These are phyloP conservation scores for Gallinago nigripennis DNA, from an alignment of 2,797 vertebrate species.

Conservation along the genomic window DNA sequence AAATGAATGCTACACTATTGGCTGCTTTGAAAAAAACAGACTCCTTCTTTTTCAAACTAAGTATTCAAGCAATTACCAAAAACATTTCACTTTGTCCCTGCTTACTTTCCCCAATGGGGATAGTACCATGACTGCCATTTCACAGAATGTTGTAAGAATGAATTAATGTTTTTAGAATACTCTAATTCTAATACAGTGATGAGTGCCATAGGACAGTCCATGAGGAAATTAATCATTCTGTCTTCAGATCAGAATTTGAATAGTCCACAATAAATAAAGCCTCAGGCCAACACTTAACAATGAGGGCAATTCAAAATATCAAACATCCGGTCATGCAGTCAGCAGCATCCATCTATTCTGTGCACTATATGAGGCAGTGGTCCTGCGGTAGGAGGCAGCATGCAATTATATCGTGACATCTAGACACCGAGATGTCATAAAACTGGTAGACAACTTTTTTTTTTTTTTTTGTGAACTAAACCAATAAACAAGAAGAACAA, in stretches of 20 bases:
- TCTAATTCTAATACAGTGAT: slow-evolving; percentile 12
- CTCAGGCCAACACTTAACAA: slow-evolving; percentile 46
- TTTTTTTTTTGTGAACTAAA: neutral
- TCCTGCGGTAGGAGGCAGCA: slow-evolving; percentile 32
- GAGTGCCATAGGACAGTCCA: slow-evolving; percentile 54
- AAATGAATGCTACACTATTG: neutral
- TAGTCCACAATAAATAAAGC: slow-evolving; percentile 45
- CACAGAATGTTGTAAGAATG: slow-evolving; percentile 40
- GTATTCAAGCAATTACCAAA: slow-evolving; percentile 10
- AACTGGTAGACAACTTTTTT: slow-evolving; percentile 3
- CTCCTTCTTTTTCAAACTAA: neutral
- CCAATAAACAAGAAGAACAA: neutral
- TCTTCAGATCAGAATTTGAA: slow-evolving; percentile 50
- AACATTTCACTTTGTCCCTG: slow-evolving; percentile 36
- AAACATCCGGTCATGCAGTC: slow-evolving; percentile 17
- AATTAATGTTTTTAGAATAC: slow-evolving; percentile 35
- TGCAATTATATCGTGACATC: neutral
- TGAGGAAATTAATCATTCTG: slow-evolving; percentile 54
- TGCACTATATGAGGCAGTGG: slow-evolving; percentile 18
- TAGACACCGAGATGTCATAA: neutral
- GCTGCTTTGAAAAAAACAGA: neutral
- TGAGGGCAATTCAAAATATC: slow-evolving; percentile 47
- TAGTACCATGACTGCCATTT: slow-evolving; percentile 2
- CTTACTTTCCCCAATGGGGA: slow-evolving; percentile 27
- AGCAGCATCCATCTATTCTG: slow-evolving; percentile 35